These are phyloP conservation scores for Eucidaris tribuloides DNA, from an alignment of 35 echinoderm and acorn worm species.

Conservation along the genomic window DNA sequence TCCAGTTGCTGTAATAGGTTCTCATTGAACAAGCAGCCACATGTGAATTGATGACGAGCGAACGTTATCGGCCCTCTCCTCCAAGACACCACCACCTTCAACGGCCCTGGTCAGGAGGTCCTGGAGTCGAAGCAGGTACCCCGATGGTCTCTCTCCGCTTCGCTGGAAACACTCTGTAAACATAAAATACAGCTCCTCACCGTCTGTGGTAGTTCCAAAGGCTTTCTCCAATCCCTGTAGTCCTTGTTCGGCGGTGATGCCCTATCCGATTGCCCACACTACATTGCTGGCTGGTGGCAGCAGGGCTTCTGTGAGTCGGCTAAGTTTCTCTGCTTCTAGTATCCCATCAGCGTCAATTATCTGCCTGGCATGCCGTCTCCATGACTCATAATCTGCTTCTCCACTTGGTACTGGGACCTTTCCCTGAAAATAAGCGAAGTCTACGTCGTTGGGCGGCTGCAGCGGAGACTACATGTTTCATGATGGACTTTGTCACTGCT, in stretches of 20 bases:
- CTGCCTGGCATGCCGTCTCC: conserved; percentile 42
- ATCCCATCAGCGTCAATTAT: not conserved
- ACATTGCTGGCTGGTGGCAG: no score
- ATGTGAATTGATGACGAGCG: not conserved
- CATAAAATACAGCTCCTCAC: no score
- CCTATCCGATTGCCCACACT: no score
- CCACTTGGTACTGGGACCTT: conserved; percentile 23
- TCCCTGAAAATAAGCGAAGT: conserved; percentile 42
- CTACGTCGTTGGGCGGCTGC: no score
- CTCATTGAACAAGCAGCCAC: not conserved
- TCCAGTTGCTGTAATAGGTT: not conserved
- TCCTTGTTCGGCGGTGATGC: no score
- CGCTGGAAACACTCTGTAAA: no score
- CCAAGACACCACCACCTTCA: not conserved
- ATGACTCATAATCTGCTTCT: no score
- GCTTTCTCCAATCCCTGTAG: no score
- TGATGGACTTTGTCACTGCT: no score
- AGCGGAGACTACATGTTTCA: no score
- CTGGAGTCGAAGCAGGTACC: not conserved
- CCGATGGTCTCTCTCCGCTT: not conserved
- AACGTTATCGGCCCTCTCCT: not conserved
- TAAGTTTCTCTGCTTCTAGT: not conserved
- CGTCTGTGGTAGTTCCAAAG: no score
- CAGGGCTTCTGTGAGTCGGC: no score
- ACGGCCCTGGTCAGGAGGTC: not conserved